Percentiles rank a stretch among this genome's conserved stretches.
Conservation (phyloP, 2,797 vertebrate genomes). For the Furcifer pardalis region DNA sequence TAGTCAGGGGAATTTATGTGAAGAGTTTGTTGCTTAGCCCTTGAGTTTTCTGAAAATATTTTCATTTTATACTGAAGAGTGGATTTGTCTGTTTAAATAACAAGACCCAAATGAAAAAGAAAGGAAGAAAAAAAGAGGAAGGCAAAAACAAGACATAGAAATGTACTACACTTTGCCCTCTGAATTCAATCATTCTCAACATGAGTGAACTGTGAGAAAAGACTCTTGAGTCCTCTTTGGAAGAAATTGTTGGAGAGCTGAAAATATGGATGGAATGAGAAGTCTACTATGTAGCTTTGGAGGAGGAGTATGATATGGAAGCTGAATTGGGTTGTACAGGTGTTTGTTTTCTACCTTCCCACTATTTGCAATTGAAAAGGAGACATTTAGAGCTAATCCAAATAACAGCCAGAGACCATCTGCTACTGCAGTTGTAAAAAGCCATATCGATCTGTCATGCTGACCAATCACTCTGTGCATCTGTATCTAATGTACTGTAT, state of each 20-base stretch:
- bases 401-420: too few relatives aligned
- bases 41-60: constrained; percentile 4
- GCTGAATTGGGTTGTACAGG: neutral
- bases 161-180: neutral
- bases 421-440: too few relatives aligned
- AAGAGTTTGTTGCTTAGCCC: constrained; percentile 14
- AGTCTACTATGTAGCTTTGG: neutral
- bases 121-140: neutral
- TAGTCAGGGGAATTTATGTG: neutral
- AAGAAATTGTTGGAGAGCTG: neutral
- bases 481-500: too few relatives aligned
- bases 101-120: neutral
- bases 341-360: too few relatives aligned
- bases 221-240: too few relatives aligned
- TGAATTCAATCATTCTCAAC: neutral
- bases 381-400: too few relatives aligned
- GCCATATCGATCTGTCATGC: too few relatives aligned
- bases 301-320: neutral
- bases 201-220: too few relatives aligned
- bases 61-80: neutral
- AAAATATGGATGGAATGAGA: neutral
- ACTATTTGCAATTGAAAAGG: too few relatives aligned
- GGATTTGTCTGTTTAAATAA: neutral
- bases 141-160: neutral
- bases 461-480: too few relatives aligned